Evolutionary conservation across 2,797 vertebrate genomes (phyloP), one percentile per base, ranked within the genome.

Genomic region (Microctenopoma steveboyesi): DNA sequence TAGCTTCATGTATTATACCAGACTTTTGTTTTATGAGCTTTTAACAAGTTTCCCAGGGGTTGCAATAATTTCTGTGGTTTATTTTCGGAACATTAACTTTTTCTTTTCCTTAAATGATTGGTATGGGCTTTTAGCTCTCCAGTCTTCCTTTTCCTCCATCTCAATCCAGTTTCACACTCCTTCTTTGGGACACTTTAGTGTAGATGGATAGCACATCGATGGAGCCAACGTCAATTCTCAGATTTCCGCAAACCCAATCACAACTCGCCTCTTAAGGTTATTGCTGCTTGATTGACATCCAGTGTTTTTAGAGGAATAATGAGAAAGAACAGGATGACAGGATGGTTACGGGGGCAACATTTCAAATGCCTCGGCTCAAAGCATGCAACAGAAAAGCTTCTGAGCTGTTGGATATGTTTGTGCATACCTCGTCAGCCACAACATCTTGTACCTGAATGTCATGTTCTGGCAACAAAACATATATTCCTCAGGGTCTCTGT

Each of bases 51-150:
- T 94, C 91, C 94, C 90, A 90, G 78, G 92, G 93, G 93, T 86
- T 89, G 92, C 91, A 92, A 89, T 95, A 92, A 94, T 95, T 91
- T 92, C 82, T 93, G 93, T 90, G 93, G 92, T 93, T 95, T 94
- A 92, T 93, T 93, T 93, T 92, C 80, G 80, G 91, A 94, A 86
- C 84, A 69, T 85, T 88, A 79, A 88, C 88, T 89, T 85, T 87
- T 88, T 87, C 82, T 89, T 79, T 69, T 83, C 83, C 72, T 83
- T 75, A 84, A 89, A 89, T 72, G 78, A 87, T 85, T 66, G 46
- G 78, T 72, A 52, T 61, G 82, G 82, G 69, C 70, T 80, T 77
- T 80, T 40, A 49, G 77, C 70, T 51, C 79, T 78, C 58, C 52
- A 55, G 69, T 55, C 65, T 71, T 76, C 62, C 50, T 74, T 33